Evolutionary conservation across 2,113 vertebrate species (phyloP).

Genomic region (Romanogobio albipinnatus): DNA sequence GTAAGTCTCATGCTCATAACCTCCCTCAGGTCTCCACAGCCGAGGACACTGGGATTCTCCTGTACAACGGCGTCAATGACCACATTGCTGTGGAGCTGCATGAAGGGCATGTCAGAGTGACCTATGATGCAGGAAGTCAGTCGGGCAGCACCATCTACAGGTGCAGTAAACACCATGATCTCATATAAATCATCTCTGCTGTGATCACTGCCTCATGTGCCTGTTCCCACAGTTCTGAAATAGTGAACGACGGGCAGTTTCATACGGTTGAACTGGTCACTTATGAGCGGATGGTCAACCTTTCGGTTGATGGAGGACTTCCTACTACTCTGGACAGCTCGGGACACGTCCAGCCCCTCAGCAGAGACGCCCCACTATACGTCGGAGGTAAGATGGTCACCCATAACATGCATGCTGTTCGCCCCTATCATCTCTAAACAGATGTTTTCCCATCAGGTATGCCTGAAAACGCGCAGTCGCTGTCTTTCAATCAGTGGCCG

Average conservation of each 20-base stretch:
- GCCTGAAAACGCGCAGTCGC: conserved; percentile 89
- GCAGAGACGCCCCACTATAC: conserved; percentile 93
- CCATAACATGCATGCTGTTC: background rate
- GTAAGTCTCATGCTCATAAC: background rate
- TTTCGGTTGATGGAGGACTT: conserved; percentile 93
- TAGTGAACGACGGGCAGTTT: conserved; percentile 97
- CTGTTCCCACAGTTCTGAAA: conserved; percentile 82
- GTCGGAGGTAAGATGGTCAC: conserved; percentile 89
- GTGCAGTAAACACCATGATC: conserved; percentile 64
- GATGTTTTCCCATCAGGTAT: conserved; percentile 78
- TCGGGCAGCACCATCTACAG: conserved; percentile 97
- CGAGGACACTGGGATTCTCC: conserved; percentile 93
- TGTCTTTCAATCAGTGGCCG: conserved; percentile 92
- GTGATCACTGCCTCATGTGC: background rate
- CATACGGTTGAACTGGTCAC: conserved; percentile 98
- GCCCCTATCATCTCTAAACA: background rate
- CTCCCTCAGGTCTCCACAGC: conserved; percentile 89
- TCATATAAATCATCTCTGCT: background rate
- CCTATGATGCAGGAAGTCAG: conserved; percentile 93
- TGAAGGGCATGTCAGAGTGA: conserved; percentile 95
- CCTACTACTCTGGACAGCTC: conserved; percentile 98
- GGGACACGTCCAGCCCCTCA: conserved; percentile 89
- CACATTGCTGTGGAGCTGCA: conserved; percentile 96
- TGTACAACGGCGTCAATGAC: conserved; percentile 95
- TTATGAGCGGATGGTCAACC: conserved; percentile 97